Conservation (phyloP, 2,797 vertebrate species). For the Pelodytes ibericus region DNA sequence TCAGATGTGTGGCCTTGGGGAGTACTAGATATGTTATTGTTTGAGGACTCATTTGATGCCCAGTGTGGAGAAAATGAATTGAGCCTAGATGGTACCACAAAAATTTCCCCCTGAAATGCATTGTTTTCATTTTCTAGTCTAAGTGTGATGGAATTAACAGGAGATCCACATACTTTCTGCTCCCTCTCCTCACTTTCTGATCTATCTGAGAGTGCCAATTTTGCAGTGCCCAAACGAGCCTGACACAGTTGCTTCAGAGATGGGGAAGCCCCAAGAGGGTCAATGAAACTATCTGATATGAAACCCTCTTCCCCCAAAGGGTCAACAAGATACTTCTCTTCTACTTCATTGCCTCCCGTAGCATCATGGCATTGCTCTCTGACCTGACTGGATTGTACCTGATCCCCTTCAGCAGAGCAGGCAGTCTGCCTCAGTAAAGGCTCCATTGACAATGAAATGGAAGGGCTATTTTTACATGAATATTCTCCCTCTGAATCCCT, state of each 20-base stretch:
- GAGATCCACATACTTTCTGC: not conserved
- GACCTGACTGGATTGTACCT: slow-evolving; percentile 70
- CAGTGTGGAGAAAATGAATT: slow-evolving; percentile 66
- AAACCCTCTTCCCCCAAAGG: slow-evolving; percentile 73
- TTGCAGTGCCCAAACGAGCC: slow-evolving; percentile 59
- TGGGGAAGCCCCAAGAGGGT: slow-evolving; percentile 78
- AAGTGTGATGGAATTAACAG: slow-evolving; percentile 71
- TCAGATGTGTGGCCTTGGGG: slow-evolving; percentile 6
- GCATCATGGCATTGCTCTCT: slow-evolving; percentile 71
- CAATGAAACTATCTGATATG: slow-evolving; percentile 72
- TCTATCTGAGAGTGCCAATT: not conserved
- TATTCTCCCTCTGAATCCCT: slow-evolving; percentile 67
- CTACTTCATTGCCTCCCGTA: slow-evolving; percentile 66
- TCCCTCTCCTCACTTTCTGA: slow-evolving; percentile 10
- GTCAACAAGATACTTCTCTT: slow-evolving; percentile 68
- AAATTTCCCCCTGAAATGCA: slow-evolving; percentile 68
- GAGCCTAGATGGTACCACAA: slow-evolving; percentile 64
- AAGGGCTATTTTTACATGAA: slow-evolving; percentile 76
- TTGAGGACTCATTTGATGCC: slow-evolving; percentile 84
- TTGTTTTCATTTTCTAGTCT: slow-evolving; percentile 73
- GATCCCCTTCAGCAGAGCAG: slow-evolving; percentile 56
- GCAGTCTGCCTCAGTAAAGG: slow-evolving; percentile 80
- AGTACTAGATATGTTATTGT: slow-evolving; percentile 74
- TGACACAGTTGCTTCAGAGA: slow-evolving; percentile 69
- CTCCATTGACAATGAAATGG: slow-evolving; percentile 86